phyloP scores from a whole-genome alignment of 2,113 vertebrate genomes.

The Sciurus niger region DNA sequence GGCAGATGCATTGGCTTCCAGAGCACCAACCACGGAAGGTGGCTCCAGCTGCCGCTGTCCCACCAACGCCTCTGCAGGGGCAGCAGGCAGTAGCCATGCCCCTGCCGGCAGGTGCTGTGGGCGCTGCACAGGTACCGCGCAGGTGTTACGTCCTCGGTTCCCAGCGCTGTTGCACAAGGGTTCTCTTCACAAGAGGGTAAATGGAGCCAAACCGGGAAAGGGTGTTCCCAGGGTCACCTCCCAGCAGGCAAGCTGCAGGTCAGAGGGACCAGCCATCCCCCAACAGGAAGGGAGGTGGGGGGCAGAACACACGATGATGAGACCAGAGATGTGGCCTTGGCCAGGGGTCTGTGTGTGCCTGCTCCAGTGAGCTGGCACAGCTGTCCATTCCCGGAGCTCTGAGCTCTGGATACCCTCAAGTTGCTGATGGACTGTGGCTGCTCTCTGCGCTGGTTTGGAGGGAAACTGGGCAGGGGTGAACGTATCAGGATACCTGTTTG shows the following conservation, averaged over 20 bases:
- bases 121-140: too few species aligned
- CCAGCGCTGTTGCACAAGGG: too few species aligned
- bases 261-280: too few species aligned
- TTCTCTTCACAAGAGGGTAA: background rate
- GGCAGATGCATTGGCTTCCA: background rate
- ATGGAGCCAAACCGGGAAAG: background rate
- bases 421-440: background rate
- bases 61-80: too few species aligned
- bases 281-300: background rate
- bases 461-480: background rate
- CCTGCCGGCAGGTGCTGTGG: too few species aligned
- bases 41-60: background rate
- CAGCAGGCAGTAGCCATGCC: too few species aligned
- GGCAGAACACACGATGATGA: too few species aligned
- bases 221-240: too few species aligned
- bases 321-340: too few species aligned
- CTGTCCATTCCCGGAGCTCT: background rate
- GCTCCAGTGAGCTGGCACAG: background rate
- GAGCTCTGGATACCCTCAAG: background rate
- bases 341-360: too few species aligned
- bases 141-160: background rate
- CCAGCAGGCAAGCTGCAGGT: background rate
- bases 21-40: fast-evolving
- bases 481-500: background rate
- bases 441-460: background rate